Conservation (phyloP, 2,888 invertebrate genomes). For the Lordiphosa andalusiaca region DNA sequence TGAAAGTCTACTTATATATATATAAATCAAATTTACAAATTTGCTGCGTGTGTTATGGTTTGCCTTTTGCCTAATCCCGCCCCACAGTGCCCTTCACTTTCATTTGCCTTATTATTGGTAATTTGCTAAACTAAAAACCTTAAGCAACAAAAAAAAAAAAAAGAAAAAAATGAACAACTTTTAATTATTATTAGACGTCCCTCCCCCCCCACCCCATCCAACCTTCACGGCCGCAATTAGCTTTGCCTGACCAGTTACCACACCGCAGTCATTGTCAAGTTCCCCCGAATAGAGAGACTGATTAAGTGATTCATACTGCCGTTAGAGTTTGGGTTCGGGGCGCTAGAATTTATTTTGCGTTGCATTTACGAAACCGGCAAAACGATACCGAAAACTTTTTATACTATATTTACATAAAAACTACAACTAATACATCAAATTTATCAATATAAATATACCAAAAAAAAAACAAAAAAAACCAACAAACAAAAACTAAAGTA, state of each 20-base stretch:
- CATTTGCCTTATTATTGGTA: constrained; percentile 76
- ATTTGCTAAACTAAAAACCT: constrained; percentile 55
- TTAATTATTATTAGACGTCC: constrained; percentile 48
- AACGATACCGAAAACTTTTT: not conserved
- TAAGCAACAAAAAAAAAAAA: constrained; percentile 39
- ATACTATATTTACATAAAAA: constrained; percentile 19
- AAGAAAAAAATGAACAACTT: too few relatives aligned
- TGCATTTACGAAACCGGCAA: constrained; percentile 37
- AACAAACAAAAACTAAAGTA: constrained; percentile 10
- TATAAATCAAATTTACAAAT: constrained; percentile 25
- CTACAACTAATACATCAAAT: constrained; percentile 17
- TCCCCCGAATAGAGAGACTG: constrained; percentile 43
- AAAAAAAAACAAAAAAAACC: constrained; percentile 5
- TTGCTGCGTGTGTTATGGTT: constrained; percentile 43
- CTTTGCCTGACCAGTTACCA: constrained; percentile 51
- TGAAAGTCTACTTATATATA: constrained; percentile 37
- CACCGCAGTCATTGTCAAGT: constrained; percentile 24
- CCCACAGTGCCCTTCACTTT: constrained; percentile 77
- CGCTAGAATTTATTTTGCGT: constrained; percentile 19
- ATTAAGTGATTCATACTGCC: constrained; percentile 47
- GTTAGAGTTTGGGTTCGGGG: not conserved
- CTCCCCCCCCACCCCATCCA: not conserved
- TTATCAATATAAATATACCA: constrained; percentile 23
- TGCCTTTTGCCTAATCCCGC: constrained; percentile 53
- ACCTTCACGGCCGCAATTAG: constrained; percentile 50